Conservation (phyloP, 2,797 vertebrate genomes). For the Hyperoplus immaculatus region DNA sequence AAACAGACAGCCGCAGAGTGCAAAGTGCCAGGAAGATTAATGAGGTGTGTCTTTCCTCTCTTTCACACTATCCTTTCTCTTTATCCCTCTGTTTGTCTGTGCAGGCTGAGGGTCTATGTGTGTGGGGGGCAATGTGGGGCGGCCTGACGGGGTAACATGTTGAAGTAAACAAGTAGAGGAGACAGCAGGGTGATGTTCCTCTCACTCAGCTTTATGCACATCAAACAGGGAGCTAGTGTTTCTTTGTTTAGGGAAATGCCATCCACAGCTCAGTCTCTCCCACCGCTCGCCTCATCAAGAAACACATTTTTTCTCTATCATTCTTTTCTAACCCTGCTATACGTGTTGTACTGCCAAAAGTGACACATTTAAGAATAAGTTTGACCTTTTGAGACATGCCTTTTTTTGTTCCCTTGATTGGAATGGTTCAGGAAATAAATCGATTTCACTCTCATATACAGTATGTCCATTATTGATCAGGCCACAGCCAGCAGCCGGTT, state of each 20-base stretch:
- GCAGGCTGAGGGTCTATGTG: conserved; percentile 56
- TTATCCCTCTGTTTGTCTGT: conserved; percentile 72
- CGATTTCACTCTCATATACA: background rate
- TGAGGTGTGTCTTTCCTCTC: conserved; percentile 80
- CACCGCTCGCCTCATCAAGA: conserved; percentile 23
- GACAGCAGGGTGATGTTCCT: conserved; percentile 70
- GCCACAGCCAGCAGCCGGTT: background rate
- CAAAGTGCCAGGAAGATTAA: conserved; percentile 81
- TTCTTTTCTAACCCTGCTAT: background rate
- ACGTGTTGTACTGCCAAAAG: conserved; percentile 6
- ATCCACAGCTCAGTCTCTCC: conserved; percentile 38
- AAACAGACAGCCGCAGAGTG: conserved; percentile 72
- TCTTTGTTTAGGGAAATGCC: conserved; percentile 64
- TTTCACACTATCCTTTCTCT: conserved; percentile 68
- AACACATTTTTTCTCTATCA: background rate
- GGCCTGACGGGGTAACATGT: conserved; percentile 43
- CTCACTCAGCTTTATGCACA: conserved; percentile 56
- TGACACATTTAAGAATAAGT: background rate
- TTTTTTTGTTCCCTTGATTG: background rate
- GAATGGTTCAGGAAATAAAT: background rate
- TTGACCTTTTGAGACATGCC: background rate
- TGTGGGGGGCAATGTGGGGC: conserved; percentile 53
- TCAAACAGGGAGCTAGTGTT: conserved; percentile 60
- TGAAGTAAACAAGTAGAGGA: conserved; percentile 67
- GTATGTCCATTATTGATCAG: background rate